Conservation (phyloP, 2,888 invertebrate species). For the Apodemia hepburni region DNA sequence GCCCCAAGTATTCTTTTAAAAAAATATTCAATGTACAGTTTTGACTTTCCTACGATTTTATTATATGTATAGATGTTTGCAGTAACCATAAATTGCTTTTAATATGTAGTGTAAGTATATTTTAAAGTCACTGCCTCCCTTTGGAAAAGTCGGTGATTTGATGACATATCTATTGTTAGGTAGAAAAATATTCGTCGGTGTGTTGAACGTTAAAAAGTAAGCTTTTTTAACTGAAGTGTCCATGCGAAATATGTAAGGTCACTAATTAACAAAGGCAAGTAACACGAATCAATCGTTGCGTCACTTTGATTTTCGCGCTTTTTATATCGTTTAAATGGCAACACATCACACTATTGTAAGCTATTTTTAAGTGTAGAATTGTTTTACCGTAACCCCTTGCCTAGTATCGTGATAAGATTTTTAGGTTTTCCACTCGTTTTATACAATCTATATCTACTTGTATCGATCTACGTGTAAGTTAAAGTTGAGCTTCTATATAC, state of each 20-base stretch:
- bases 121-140: slow-evolving; percentile 58
- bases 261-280: slow-evolving; percentile 15
- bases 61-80: too few relatives aligned
- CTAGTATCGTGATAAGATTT: slow-evolving; percentile 65
- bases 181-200: slow-evolving; percentile 67
- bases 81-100: too few relatives aligned
- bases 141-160: slow-evolving; percentile 69
- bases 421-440: slow-evolving; percentile 80
- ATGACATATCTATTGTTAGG: slow-evolving; percentile 77
- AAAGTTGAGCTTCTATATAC: slow-evolving; percentile 73
- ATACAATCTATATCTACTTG: slow-evolving; percentile 71
- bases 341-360: slow-evolving; percentile 65
- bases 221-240: slow-evolving; percentile 25
- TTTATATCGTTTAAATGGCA: slow-evolving; percentile 27
- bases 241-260: slow-evolving; percentile 22
- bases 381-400: slow-evolving; percentile 70
- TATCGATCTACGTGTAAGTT: slow-evolving; percentile 73
- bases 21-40: too few relatives aligned
- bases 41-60: too few relatives aligned
- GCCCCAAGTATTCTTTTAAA: too few relatives aligned
- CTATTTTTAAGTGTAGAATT: slow-evolving; percentile 76
- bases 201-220: slow-evolving; percentile 35
- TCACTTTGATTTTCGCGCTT: slow-evolving; percentile 24
- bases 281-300: not conserved
- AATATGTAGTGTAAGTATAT: slow-evolving; percentile 21